Percentiles rank a stretch among this genome's conserved stretches.
These are phyloP conservation scores for Lordiphosa mommai DNA, from an alignment of 1,140 invertebrate species.

Conservation along the genomic window DNA sequence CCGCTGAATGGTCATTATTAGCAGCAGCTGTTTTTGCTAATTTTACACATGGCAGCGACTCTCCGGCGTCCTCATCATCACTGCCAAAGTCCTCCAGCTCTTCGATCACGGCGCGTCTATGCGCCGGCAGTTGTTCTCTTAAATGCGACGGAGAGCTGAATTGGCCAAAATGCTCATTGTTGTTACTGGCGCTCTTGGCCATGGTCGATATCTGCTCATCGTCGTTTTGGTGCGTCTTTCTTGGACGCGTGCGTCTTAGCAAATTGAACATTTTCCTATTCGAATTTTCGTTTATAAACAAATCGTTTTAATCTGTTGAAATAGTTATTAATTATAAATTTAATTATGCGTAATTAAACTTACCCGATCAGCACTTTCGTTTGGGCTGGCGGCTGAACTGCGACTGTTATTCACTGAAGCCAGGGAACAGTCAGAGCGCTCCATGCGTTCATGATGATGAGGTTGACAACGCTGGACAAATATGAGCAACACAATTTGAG, in stretches of 20 bases:
- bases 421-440: slow-evolving; percentile 24
- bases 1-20: slow-evolving; percentile 50
- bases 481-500: slow-evolving; percentile 37
- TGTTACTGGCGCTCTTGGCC: slow-evolving; percentile 24
- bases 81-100: slow-evolving; percentile 69
- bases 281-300: slow-evolving; percentile 57
- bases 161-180: slow-evolving; percentile 7
- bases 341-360: slow-evolving; percentile 24
- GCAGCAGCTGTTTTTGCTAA: slow-evolving; percentile 74
- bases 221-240: slow-evolving; percentile 57
- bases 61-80: slow-evolving; percentile 17
- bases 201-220: slow-evolving; percentile 36
- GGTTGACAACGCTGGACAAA: slow-evolving; percentile 58
- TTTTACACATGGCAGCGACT: slow-evolving; percentile 47
- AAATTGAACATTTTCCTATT: slow-evolving; percentile 65
- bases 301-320: slow-evolving; percentile 43
- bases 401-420: slow-evolving; percentile 38
- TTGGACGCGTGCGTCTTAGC: slow-evolving; percentile 59
- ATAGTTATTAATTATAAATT: slow-evolving; percentile 29
- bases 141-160: slow-evolving; percentile 9
- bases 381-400: slow-evolving; percentile 53
- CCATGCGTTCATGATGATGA: slow-evolving; percentile 34
- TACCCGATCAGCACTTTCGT: slow-evolving; percentile 30
- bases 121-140: slow-evolving; percentile 5
- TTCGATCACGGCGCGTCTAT: slow-evolving; percentile 61